Evolutionary conservation across 92 coral and sea anemone genomes (phyloP).

Genomic region (Phymanthus crucifer): DNA sequence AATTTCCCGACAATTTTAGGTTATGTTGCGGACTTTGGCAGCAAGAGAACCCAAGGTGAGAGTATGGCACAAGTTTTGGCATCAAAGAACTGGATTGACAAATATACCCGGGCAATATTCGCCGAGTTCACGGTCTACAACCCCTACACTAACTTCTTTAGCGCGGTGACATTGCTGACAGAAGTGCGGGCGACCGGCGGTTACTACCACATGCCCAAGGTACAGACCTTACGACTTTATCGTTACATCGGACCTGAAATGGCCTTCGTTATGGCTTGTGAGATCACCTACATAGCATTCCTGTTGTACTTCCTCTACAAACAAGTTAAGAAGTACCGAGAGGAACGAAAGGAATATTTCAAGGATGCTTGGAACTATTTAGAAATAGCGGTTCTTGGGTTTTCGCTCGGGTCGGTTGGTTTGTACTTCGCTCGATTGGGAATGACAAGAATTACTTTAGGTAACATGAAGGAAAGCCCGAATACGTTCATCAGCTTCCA

Average conservation of each 20-base stretch:
- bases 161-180: constrained; percentile 67
- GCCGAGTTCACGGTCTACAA: constrained; percentile 85
- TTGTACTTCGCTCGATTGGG: constrained; percentile 61
- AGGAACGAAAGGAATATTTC: constrained; percentile 63
- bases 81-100: constrained; percentile 66
- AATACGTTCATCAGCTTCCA: constrained; percentile 74
- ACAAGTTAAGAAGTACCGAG: constrained; percentile 76
- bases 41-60: constrained; percentile 39
- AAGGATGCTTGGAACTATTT: constrained; percentile 82
- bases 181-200: constrained; percentile 83
- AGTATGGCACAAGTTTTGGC: constrained; percentile 26
- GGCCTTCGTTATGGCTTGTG: constrained; percentile 89
- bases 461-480: constrained; percentile 60
- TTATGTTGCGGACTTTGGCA: constrained; percentile 79
- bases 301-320: constrained; percentile 73
- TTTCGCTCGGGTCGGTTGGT: constrained; percentile 65
- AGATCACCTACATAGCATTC: constrained; percentile 68
- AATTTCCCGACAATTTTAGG: constrained; percentile 37
- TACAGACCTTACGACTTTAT: constrained; percentile 74
- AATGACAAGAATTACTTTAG: constrained; percentile 52
- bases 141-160: constrained; percentile 79
- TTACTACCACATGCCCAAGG: constrained; percentile 62
- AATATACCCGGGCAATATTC: constrained; percentile 76
- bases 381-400: constrained; percentile 75
- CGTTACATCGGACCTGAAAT: constrained; percentile 90